Conservation (phyloP, 2,797 vertebrate genomes). For the Lycodopsis pacificus region DNA sequence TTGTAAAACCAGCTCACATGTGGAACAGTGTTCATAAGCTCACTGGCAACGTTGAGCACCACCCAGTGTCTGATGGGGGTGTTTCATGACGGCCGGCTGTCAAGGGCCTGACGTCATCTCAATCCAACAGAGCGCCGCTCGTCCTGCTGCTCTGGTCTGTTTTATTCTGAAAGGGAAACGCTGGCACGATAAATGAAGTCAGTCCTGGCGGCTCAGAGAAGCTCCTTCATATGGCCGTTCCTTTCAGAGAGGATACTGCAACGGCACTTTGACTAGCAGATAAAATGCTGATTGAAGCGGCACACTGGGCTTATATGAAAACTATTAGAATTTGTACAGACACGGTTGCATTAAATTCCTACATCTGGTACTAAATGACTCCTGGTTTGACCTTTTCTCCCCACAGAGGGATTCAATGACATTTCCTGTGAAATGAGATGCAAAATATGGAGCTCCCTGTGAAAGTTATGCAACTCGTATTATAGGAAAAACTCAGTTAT, state of each 20-base stretch:
- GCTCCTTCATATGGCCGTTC: neutral
- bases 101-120: neutral
- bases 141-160: slow-evolving; percentile 4
- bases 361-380: neutral
- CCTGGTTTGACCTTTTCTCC: no score
- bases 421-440: neutral
- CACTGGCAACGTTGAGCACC: neutral
- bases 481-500: no score
- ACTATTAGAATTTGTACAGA: neutral
- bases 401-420: neutral
- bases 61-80: slow-evolving; percentile 2
- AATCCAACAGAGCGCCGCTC: neutral
- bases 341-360: fast-evolving
- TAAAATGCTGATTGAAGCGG: neutral
- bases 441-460: neutral
- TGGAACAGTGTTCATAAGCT: neutral
- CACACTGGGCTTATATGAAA: neutral
- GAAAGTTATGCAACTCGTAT: no score
- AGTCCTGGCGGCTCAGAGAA: neutral
- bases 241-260: neutral
- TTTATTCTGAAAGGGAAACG: neutral
- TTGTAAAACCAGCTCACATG: no score
- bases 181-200: neutral
- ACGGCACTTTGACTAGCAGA: neutral
- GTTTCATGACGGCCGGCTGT: neutral